Conservation (phyloP, 2,797 vertebrate genomes). For the Spinibarbus caldwelli region DNA sequence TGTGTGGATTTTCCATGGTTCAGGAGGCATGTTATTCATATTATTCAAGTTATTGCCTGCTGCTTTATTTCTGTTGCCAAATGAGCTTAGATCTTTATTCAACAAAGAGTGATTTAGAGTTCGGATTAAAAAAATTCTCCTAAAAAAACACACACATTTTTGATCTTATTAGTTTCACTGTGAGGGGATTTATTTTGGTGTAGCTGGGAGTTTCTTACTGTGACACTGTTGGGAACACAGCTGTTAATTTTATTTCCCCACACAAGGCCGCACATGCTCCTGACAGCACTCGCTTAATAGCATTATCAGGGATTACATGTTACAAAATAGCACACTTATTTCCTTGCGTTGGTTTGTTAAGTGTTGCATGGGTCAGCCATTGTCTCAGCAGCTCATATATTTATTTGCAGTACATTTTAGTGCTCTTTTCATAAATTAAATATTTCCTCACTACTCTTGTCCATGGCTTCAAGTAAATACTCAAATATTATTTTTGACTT, state of each 20-base stretch:
- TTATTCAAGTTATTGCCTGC: constrained; percentile 39
- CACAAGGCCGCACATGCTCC: constrained; percentile 18
- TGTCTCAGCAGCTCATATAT: background rate
- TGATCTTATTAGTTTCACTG: constrained; percentile 44
- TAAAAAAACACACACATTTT: background rate
- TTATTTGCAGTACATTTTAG: background rate
- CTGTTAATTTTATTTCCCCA: constrained; percentile 55
- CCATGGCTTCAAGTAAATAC: background rate
- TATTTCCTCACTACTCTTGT: background rate
- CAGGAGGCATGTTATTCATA: constrained; percentile 37
- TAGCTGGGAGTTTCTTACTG: constrained; percentile 22
- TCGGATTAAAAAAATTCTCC: background rate
- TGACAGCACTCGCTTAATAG: constrained; percentile 61
- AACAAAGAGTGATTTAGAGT: constrained; percentile 31
- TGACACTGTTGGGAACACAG: constrained; percentile 14
- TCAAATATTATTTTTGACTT: background rate
- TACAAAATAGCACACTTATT: constrained; percentile 64
- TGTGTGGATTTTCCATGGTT: constrained; percentile 55
- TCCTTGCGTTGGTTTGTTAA: constrained; percentile 58
- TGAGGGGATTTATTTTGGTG: constrained; percentile 33
- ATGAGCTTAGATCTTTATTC: constrained; percentile 46
- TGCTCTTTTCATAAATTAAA: background rate
- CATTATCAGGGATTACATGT: constrained; percentile 73
- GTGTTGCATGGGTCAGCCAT: constrained; percentile 30
- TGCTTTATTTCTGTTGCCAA: constrained; percentile 29